Evolutionary conservation across 1,140 invertebrate species (phyloP), one percentile per base, ranked within the genome.

Genomic region (Mylabris phalerata): DNA sequence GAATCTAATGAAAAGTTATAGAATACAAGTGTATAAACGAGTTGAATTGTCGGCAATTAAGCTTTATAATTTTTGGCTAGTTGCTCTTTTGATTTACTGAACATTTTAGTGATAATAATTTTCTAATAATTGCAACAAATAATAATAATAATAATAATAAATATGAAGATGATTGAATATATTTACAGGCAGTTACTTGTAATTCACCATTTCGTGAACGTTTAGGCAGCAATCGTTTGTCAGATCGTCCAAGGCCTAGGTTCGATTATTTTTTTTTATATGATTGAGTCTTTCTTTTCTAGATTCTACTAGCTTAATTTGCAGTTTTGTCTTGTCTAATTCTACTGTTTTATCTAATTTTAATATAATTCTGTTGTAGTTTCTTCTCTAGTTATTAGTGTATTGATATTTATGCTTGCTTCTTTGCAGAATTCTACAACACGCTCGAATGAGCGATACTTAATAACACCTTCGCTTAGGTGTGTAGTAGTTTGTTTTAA

Each of bases 131-230:
- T 19, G 19, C 19, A 19, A 19, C 19, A 19, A n/a, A n/a, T n/a
- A n/a, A n/a, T n/a, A n/a, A 13, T 13, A 13, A 19, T 19, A 19
- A 19, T 19, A 19, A 19, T 19, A 19, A 19, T 19, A 19, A 19
- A 19, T 19, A 19, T 19, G 19, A 19, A 19, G 19, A 19, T 19
- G 19, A 19, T 19, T 19, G 19, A 19, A 40, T 49, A 25, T 44
- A 43, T 57, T 68, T 68, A 39, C 71, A 74, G 72, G 78, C 79
- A 76, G 80, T 80, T 67, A 76, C 82, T 54, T 84, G 82, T 63
- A 88, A 82, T 75, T 90, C 88, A 67, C 88, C 88, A 64, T 91
- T 91, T 78, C 80, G 90, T 69, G 91, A 94, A 77, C 82, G 90
- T 59, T 81, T 92, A 46, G 89, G 89, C 71, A 93, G 90, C 78